These are phyloP conservation scores for Tenebrio molitor DNA, from an alignment of 1,140 invertebrate genomes.

Conservation along the genomic window DNA sequence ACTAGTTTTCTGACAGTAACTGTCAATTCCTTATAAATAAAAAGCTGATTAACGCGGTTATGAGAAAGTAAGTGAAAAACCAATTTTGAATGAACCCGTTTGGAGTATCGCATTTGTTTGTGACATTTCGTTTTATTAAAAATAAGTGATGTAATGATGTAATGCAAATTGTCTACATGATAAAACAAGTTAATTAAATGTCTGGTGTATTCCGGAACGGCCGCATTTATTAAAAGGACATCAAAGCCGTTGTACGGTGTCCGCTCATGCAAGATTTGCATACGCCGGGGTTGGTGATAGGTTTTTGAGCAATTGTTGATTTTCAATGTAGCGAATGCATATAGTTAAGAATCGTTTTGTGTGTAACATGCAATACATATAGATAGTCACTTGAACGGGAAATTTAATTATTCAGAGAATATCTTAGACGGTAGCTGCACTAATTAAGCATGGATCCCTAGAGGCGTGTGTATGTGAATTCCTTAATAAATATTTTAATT, in stretches of 20 bases:
- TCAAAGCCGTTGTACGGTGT: not conserved
- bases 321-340: not conserved
- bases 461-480: conserved; percentile 64
- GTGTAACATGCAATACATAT: conserved; percentile 41
- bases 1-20: too few species aligned
- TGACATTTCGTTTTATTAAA: too few species aligned
- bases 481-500: conserved; percentile 68
- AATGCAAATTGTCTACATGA: too few species aligned
- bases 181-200: too few species aligned
- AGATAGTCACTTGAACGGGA: conserved; percentile 54
- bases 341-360: not conserved
- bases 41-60: too few species aligned
- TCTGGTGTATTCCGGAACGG: not conserved
- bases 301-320: too few species aligned
- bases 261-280: not conserved
- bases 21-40: too few species aligned
- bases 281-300: not conserved
- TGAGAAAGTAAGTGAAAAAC: too few species aligned
- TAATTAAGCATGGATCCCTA: conserved; percentile 61
- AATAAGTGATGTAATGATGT: too few species aligned
- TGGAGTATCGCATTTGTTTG: too few species aligned
- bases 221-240: conserved; percentile 4
- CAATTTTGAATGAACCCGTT: too few species aligned
- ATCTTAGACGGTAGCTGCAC: conserved; percentile 61
- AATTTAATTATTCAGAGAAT: conserved; percentile 62